Evolutionary conservation across 2,888 invertebrate genomes (phyloP), one percentile per base, ranked within the genome.

Genomic region (Cataglyphis livida): DNA sequence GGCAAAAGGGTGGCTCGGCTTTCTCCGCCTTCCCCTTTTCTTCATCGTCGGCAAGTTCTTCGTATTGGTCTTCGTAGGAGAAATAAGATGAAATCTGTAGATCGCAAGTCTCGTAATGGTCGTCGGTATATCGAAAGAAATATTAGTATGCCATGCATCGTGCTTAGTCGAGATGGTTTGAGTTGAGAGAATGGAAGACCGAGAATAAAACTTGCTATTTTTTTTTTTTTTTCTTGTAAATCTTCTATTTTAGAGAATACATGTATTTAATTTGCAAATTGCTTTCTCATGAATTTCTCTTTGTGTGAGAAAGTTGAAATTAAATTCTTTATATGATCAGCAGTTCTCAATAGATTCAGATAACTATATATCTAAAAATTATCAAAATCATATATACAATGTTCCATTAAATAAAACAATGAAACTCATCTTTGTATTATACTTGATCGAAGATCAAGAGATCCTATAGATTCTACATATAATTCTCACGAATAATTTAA

Each of bases 1-100:
- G 75, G 76, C 76, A 73, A 75, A 48, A 81, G 75, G 81, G 82
- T 84, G 84, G 73, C 62, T 66, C 78, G 71, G 76, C 62, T 82
- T 82, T 68, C 62, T 64, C 57, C 44, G 28, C 28, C n/a, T 25
- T 25, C n/a, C 66, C 25, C 10, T 41, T 10, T 4, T 18, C 62
- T 28, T 48, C 68, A 41, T 65, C 78, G 65, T 44, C 79, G 57
- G 51, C 57, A 51, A 78, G 57, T 78, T 78, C 70, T 70, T 78
- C 70, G 78, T 78, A 59, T 48, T 28, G 41, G 28, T 57, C 74
- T 61, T 59, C 41, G 70, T 59, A 70, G 41, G n/a, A 32, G 71
- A 78, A 78, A 78, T 57, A 70, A 78, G 78, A 78, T 78, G 70
- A 78, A 78, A 78, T 78, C 78, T 78, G 57, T 32, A 59, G 35